phyloP scores from a whole-genome alignment of 2,888 invertebrate species.

The Therioaphis trifolii region DNA sequence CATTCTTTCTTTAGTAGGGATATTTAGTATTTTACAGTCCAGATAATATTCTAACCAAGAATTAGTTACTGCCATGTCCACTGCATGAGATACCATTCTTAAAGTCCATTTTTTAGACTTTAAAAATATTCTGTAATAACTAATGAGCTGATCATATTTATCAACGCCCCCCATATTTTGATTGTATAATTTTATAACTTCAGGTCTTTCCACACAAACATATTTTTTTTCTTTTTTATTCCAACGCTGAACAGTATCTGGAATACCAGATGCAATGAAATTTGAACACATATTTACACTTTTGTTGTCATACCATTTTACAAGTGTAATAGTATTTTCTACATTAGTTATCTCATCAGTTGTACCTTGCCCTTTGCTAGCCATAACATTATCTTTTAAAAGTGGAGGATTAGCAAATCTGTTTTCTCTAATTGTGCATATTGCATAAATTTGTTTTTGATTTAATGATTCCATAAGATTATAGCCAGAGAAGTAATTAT shows the following conservation, averaged over 20 bases:
- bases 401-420: conserved; percentile 52
- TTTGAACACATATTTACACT: conserved; percentile 61
- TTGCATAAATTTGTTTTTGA: conserved; percentile 53
- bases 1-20: conserved; percentile 2
- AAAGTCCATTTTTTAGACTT: conserved; percentile 64
- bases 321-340: conserved; percentile 53
- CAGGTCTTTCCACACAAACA: no score
- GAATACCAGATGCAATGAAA: conserved; percentile 54
- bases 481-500: conserved; percentile 54
- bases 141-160: conserved; percentile 63
- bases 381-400: conserved; percentile 29
- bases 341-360: conserved; percentile 23
- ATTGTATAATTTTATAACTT: conserved; percentile 61
- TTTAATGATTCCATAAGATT: conserved; percentile 21
- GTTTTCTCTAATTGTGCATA: conserved; percentile 50
- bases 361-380: conserved; percentile 40
- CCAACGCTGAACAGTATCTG: conserved; percentile 57
- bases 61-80: conserved; percentile 63
- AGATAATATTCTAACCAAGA: conserved; percentile 63
- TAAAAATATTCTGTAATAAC: conserved; percentile 63
- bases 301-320: conserved; percentile 63
- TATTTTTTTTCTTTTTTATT: conserved; percentile 50
- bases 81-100: conserved; percentile 61
- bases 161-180: conserved; percentile 65
- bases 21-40: no score